Conservation (phyloP, 2,888 invertebrate genomes). For the Leptinotarsa juncta region DNA sequence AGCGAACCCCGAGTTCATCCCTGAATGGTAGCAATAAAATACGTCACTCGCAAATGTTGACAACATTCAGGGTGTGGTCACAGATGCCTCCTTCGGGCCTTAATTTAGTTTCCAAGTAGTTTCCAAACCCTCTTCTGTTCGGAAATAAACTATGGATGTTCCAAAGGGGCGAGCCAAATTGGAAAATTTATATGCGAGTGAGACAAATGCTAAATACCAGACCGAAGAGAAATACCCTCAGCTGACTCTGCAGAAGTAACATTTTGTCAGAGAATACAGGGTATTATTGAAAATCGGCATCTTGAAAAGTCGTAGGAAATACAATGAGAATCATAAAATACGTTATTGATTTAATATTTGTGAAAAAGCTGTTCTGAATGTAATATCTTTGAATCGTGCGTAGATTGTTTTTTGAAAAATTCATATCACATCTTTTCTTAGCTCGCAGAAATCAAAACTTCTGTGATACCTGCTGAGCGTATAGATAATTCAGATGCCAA, state of each 20-base stretch:
- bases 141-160: constrained; percentile 61
- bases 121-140: constrained; percentile 57
- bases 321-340: too few species aligned
- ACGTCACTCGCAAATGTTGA: constrained; percentile 68
- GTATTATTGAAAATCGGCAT: not conserved
- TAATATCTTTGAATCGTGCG: too few species aligned
- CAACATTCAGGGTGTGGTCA: constrained; percentile 66
- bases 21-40: constrained; percentile 65
- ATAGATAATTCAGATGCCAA: too few species aligned
- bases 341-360: too few species aligned
- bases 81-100: constrained; percentile 66
- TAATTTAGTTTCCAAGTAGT: constrained; percentile 67
- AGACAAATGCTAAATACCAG: constrained; percentile 56
- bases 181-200: constrained; percentile 64
- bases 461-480: too few species aligned
- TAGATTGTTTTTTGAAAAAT: too few species aligned
- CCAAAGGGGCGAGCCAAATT: constrained; percentile 63
- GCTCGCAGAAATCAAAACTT: too few species aligned
- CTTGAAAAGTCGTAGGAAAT: too few species aligned
- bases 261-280: not conserved
- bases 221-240: constrained; percentile 61
- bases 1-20: constrained; percentile 2
- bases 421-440: too few species aligned
- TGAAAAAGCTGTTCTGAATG: too few species aligned
- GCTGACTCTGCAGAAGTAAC: constrained; percentile 44